Conservation (phyloP, 2,797 vertebrate species). For the Discoglossus pictus region DNA sequence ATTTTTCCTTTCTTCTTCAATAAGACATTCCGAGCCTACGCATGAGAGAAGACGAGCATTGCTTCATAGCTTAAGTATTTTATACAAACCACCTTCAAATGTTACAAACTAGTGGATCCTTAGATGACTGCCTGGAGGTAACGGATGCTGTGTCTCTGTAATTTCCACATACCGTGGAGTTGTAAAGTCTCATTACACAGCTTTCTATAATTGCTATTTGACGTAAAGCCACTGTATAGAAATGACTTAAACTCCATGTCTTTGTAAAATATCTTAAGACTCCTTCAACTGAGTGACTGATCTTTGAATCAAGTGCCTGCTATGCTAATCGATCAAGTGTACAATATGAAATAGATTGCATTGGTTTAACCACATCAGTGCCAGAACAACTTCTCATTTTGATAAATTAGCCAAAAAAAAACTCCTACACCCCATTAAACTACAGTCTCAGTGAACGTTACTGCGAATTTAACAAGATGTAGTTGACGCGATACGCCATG, state of each 20-base stretch:
- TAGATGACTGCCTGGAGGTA: conserved; percentile 46
- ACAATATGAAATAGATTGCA: too few species aligned
- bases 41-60: conserved; percentile 33
- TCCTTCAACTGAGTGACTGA: conserved; percentile 39
- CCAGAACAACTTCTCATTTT: too few species aligned
- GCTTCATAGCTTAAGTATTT: conserved; percentile 50
- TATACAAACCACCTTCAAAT: conserved; percentile 47
- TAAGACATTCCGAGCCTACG: conserved; percentile 34
- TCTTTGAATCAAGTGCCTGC: conserved; percentile 21
- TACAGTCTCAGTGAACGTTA: too few species aligned
- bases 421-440: too few species aligned
- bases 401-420: too few species aligned
- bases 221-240: conserved; percentile 48
- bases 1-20: conserved; percentile 44
- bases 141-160: conserved; percentile 44
- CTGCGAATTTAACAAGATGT: too few species aligned
- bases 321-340: conserved; percentile 15
- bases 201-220: conserved; percentile 51
- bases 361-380: too few species aligned
- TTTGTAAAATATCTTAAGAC: conserved; percentile 30
- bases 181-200: conserved; percentile 49
- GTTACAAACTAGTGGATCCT: conserved; percentile 48
- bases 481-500: too few species aligned
- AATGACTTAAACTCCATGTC: conserved; percentile 39
- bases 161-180: conserved; percentile 45